Evolutionary conservation across 1,140 invertebrate genomes (phyloP), one percentile per base, ranked within the genome.

Genomic region (Panagrolaimus sp.): DNA sequence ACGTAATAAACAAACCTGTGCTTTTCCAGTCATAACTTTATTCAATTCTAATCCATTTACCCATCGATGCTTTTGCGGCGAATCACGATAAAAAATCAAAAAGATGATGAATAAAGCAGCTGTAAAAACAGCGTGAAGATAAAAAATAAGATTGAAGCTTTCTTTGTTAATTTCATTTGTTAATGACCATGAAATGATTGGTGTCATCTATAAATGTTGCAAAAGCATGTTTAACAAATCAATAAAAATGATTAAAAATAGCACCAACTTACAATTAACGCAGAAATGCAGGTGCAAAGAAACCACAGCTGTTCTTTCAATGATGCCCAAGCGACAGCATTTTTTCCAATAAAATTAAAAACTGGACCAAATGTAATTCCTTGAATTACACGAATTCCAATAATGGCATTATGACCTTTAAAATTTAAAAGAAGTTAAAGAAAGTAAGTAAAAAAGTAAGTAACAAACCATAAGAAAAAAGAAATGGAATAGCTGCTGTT

Each of bases 1-100:
- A 57, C 27, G 9, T 11, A 11, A 31, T 53, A 31, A 53, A 13
- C 23, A 63, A 14, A 74, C 72, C 31, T 70, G 65, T 7, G 71
- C 44, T 42, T 77, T 76, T 65, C 73, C 73, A 23, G 74, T 65
- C 25, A 63, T 43, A 53, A 74, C 78, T 68, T 64, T 61, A 62
- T 76, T 77, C 53, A 76, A 53, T 67, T 76, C 74, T 16, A 68
- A 42, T 47, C 75, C 74, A 63, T 78, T 74, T 9, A 76, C 66
- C 46, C 53, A 61, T 31, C 65, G 45, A 67, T 76, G 74, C 43
- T 65, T 75, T 66, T 76, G 69, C 5, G 74, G 74, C 25, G 42
- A 9, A 57, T 76, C 72, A 44, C 68, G 51, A 20, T 78, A 78
- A 31, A 76, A 76, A 23, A 78, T 46, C 16, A 74, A n/a, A 76